Evolutionary conservation across 2,113 vertebrate species (phyloP).

Genomic region (Orcinus orca): DNA sequence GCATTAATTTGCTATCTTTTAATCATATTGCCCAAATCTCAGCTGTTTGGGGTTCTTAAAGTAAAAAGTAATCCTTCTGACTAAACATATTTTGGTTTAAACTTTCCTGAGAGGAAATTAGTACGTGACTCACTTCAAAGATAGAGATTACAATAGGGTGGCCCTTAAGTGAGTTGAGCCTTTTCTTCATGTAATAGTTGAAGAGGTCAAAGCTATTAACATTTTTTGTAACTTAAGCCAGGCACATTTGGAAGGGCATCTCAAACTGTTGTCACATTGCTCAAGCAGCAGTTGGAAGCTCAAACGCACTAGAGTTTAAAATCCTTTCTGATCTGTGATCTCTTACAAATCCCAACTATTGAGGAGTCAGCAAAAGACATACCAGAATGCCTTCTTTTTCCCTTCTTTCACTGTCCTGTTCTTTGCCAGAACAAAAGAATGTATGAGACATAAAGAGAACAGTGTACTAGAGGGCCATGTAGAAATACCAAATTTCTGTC

Average conservation of each 20-base stretch:
- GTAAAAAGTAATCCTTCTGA: conserved; percentile 18
- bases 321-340: not conserved
- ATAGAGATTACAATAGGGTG: conserved; percentile 46
- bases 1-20: conserved; percentile 11
- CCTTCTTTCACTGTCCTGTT: not conserved
- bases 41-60: not conserved
- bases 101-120: conserved; percentile 70
- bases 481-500: not conserved
- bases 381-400: not conserved
- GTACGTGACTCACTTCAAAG: conserved; percentile 73
- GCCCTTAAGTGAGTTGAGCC: not conserved
- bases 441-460: not conserved
- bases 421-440: not conserved
- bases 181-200: conserved; percentile 55
- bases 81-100: conserved; percentile 43
- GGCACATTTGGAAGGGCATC: conserved; percentile 28
- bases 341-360: not conserved
- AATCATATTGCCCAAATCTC: not conserved
- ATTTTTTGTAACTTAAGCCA: conserved; percentile 63
- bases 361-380: not conserved
- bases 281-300: conserved; percentile 12
- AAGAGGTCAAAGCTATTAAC: conserved; percentile 69
- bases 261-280: conserved; percentile 3
- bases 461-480: not conserved
- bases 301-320: not conserved